A percentile compares a stretch with the other conserved stretches of the same genome.
These are phyloP conservation scores for Colinus virginianus DNA, from an alignment of 2,113 vertebrate species.

Conservation along the genomic window DNA sequence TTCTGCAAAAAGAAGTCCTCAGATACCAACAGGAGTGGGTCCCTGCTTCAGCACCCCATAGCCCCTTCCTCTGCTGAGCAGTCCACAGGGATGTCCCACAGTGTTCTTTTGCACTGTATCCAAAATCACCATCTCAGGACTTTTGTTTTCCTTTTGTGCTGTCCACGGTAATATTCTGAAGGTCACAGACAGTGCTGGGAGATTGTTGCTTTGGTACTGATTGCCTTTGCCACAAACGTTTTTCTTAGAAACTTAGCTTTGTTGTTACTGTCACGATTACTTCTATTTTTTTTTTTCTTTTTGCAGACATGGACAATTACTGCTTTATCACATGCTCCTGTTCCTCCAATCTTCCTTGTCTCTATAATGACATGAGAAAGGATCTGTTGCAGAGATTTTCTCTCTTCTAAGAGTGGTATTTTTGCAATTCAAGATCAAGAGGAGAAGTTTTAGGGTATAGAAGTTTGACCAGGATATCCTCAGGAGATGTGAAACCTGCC, in stretches of 20 bases:
- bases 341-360: not conserved
- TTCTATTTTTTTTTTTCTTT: not conserved
- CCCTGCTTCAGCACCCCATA: not conserved
- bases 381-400: not conserved
- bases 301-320: not conserved
- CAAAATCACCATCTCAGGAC: not conserved
- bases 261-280: not conserved
- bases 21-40: accelerated
- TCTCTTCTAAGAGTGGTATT: not conserved
- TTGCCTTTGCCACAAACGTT: not conserved
- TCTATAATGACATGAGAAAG: not conserved
- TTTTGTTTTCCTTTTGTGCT: not conserved
- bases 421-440: not conserved
- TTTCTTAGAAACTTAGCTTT: not conserved
- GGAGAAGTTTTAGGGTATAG: not conserved
- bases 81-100: not conserved
- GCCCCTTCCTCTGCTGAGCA: not conserved
- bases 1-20: not conserved
- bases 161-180: not conserved
- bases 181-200: not conserved
- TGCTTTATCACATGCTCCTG: not conserved
- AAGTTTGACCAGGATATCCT: slow-evolving; percentile 2
- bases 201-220: not conserved
- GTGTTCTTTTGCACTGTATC: not conserved
- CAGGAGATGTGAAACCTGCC: not conserved